A percentile compares a stretch with the other conserved stretches of the same genome.
These are phyloP conservation scores for Camptogramma bilineatum DNA, from an alignment of 2,888 invertebrate species.

Conservation along the genomic window DNA sequence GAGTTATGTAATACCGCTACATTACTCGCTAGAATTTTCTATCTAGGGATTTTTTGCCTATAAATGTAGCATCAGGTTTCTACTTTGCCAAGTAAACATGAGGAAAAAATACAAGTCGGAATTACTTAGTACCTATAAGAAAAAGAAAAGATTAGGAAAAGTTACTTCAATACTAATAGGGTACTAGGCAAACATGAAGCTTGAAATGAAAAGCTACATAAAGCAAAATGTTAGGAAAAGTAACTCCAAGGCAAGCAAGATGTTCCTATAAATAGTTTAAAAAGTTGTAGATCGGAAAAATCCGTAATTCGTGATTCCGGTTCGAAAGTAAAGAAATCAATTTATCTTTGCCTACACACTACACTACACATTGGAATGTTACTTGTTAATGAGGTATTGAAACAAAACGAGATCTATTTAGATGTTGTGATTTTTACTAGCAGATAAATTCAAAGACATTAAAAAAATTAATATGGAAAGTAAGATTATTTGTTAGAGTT, in stretches of 20 bases:
- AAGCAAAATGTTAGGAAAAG: slow-evolving; percentile 5
- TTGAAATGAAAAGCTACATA: slow-evolving; percentile 9
- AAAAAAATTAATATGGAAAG: slow-evolving; percentile 1
- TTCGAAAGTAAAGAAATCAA: slow-evolving; percentile 35
- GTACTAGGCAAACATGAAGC: slow-evolving; percentile 24
- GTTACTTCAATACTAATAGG: slow-evolving; percentile 7
- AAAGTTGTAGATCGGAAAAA: slow-evolving; percentile 22
- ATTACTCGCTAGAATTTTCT: slow-evolving; percentile 33
- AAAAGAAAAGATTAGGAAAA: slow-evolving; percentile 1
- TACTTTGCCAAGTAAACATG: slow-evolving; percentile 10
- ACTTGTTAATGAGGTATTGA: slow-evolving; percentile 18
- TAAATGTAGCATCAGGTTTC: slow-evolving; percentile 11
- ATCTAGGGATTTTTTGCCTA: slow-evolving; percentile 13
- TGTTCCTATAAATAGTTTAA: slow-evolving; percentile 13
- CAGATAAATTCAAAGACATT: background rate
- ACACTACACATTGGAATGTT: slow-evolving; percentile 6
- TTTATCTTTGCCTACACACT: slow-evolving; percentile 21
- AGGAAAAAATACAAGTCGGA: background rate
- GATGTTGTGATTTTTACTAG: slow-evolving; percentile 1
- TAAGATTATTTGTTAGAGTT: background rate
- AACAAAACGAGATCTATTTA: slow-evolving; percentile 26
- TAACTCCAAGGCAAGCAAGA: slow-evolving; percentile 20
- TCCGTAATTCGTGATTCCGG: slow-evolving; percentile 27
- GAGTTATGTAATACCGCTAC: slow-evolving; percentile 44
- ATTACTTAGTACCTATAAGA: background rate